These are phyloP conservation scores for Microplitis deprimator DNA, from an alignment of 2,888 invertebrate species.

Conservation along the genomic window DNA sequence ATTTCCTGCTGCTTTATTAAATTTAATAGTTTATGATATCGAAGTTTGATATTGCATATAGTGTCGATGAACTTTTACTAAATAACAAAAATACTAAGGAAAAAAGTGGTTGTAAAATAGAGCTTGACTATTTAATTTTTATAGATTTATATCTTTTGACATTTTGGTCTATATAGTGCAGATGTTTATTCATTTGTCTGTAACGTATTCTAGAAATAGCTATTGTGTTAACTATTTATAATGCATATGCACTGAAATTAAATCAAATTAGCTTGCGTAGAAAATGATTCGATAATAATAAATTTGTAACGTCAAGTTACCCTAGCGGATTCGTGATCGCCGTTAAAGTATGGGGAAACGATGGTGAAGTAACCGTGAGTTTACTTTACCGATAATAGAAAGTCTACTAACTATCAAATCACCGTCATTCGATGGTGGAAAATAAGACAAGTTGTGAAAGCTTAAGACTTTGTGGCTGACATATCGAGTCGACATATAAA, in stretches of 20 bases:
- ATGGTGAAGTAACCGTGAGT: too few species aligned
- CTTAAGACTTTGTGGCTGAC: too few species aligned
- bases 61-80: not conserved
- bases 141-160: not conserved
- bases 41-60: not conserved
- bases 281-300: too few species aligned
- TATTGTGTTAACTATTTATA: not conserved
- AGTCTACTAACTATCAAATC: too few species aligned
- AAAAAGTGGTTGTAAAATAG: not conserved
- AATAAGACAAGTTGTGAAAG: too few species aligned
- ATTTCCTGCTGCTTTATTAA: conserved; percentile 1
- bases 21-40: not conserved
- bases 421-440: too few species aligned
- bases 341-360: too few species aligned
- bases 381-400: too few species aligned
- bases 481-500: too few species aligned
- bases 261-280: not conserved
- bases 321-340: too few species aligned
- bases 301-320: too few species aligned
- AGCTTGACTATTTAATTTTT: not conserved
- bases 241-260: not conserved
- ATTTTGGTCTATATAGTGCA: not conserved
- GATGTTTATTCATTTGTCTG: not conserved
- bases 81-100: not conserved
- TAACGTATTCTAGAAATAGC: not conserved